Evolutionary conservation across 1,140 invertebrate genomes (phyloP).

Genomic region (Kradibia gibbosae): DNA sequence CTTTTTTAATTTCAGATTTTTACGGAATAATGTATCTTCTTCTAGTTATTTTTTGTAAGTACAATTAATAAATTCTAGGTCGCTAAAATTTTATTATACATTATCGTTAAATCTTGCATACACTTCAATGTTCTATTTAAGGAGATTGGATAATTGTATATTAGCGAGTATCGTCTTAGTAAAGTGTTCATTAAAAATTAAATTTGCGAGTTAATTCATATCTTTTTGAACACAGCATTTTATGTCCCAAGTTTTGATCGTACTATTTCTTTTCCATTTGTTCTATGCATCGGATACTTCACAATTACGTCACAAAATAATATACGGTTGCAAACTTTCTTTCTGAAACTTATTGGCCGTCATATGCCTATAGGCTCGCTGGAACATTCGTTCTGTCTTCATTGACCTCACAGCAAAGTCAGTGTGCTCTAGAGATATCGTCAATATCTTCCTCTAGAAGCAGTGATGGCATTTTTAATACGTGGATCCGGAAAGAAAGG

Average conservation of each 20-base stretch:
- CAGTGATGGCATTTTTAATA: slow-evolving; percentile 16
- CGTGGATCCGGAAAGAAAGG: not conserved
- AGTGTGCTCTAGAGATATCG: not conserved
- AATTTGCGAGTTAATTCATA: not conserved
- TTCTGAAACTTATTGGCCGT: slow-evolving; percentile 14
- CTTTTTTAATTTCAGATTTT: too few relatives aligned
- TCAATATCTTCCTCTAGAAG: slow-evolving; percentile 32
- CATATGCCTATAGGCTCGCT: not conserved
- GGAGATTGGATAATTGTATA: not conserved
- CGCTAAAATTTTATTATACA: too few relatives aligned
- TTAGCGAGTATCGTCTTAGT: not conserved
- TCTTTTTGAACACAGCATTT: slow-evolving; percentile 31
- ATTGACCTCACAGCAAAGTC: slow-evolving; percentile 21
- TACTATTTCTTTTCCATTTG: not conserved
- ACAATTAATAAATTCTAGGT: too few relatives aligned
- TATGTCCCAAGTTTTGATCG: slow-evolving; percentile 46
- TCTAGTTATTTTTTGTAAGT: too few relatives aligned
- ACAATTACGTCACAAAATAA: slow-evolving; percentile 51
- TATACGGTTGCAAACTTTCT: slow-evolving; percentile 37
- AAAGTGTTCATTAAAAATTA: slow-evolving; percentile 26
- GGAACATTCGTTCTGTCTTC: not conserved
- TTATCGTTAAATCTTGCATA: too few relatives aligned
- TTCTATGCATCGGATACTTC: slow-evolving; percentile 42
- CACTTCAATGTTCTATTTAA: too few relatives aligned
- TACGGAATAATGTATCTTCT: too few relatives aligned